Percentiles rank a stretch among this genome's conserved stretches.
phyloP scores from a whole-genome alignment of 2,888 invertebrate genomes.

The Linnaemya tessellans region DNA sequence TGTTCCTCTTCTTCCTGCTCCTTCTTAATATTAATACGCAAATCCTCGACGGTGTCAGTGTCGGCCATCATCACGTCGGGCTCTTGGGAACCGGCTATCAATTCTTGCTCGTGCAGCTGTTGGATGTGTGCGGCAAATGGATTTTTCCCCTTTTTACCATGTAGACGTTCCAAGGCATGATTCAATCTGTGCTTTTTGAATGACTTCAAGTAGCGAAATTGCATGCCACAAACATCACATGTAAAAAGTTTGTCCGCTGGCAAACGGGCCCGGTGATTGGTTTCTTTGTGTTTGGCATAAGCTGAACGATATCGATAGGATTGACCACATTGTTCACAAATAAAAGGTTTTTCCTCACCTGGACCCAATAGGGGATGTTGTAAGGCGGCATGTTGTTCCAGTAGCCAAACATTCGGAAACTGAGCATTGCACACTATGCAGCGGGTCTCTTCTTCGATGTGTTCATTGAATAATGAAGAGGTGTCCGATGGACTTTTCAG shows the following conservation, averaged over 20 bases:
- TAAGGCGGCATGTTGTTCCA: slow-evolving; percentile 92
- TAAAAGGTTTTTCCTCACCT: slow-evolving; percentile 93
- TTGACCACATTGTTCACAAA: slow-evolving; percentile 95
- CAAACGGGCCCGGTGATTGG: slow-evolving; percentile 93
- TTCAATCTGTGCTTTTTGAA: slow-evolving; percentile 95
- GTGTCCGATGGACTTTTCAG: slow-evolving; percentile 80
- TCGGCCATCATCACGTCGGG: slow-evolving; percentile 83
- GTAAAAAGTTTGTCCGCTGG: slow-evolving; percentile 95
- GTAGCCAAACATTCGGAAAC: slow-evolving; percentile 93
- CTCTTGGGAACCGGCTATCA: slow-evolving; percentile 90
- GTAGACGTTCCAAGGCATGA: slow-evolving; percentile 92
- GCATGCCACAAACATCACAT: slow-evolving; percentile 96
- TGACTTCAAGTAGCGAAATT: slow-evolving; percentile 94
- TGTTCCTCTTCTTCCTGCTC: slow-evolving; percentile 82
- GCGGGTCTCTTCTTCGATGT: slow-evolving; percentile 85
- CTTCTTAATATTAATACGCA: slow-evolving; percentile 85
- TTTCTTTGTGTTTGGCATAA: slow-evolving; percentile 92
- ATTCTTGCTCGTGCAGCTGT: slow-evolving; percentile 84
- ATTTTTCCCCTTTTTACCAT: slow-evolving; percentile 85
- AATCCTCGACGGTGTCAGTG: slow-evolving; percentile 85
- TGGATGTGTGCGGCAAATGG: slow-evolving; percentile 67
- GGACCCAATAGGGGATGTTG: slow-evolving; percentile 89
- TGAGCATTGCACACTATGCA: slow-evolving; percentile 93
- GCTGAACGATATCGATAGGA: slow-evolving; percentile 94
- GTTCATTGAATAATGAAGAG: slow-evolving; percentile 81